Evolutionary conservation across 1,140 invertebrate species (phyloP).

Genomic region (Drosophila elegans): DNA sequence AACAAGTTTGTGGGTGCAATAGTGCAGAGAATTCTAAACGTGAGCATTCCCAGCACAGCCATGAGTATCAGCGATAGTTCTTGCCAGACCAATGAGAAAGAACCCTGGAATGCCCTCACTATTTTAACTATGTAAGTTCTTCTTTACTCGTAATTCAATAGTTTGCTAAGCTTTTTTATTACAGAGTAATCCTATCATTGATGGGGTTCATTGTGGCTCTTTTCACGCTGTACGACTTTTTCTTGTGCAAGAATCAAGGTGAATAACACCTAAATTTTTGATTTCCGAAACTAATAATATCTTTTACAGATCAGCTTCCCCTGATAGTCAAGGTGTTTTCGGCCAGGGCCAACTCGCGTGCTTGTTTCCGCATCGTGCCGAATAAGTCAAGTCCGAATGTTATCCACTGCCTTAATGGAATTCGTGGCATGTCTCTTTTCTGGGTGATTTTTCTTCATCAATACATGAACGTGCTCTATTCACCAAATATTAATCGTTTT

Average conservation of each 20-base stretch:
- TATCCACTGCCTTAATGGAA: conserved; percentile 85
- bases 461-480: background rate
- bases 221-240: conserved; percentile 45
- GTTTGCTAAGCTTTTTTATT: background rate
- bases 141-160: background rate
- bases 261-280: background rate
- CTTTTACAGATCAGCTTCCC: conserved; percentile 26
- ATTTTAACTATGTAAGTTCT: conserved; percentile 43
- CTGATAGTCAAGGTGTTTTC: conserved; percentile 41
- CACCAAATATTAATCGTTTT: conserved; percentile 64
- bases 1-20: background rate
- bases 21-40: background rate
- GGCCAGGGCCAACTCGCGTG: conserved; percentile 41
- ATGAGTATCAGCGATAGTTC: conserved; percentile 1
- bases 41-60: background rate
- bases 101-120: conserved; percentile 26
- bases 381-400: conserved; percentile 48
- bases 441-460: conserved; percentile 87
- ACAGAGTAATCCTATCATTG: conserved; percentile 35
- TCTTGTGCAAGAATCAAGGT: conserved; percentile 32
- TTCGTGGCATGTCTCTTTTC: conserved; percentile 87
- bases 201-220: conserved; percentile 12
- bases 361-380: conserved; percentile 27
- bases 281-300: too few relatives aligned
- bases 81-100: conserved; percentile 10